Evolutionary conservation across 1,140 invertebrate species (phyloP).

Genomic region (Leptestheria dahalacensis): DNA sequence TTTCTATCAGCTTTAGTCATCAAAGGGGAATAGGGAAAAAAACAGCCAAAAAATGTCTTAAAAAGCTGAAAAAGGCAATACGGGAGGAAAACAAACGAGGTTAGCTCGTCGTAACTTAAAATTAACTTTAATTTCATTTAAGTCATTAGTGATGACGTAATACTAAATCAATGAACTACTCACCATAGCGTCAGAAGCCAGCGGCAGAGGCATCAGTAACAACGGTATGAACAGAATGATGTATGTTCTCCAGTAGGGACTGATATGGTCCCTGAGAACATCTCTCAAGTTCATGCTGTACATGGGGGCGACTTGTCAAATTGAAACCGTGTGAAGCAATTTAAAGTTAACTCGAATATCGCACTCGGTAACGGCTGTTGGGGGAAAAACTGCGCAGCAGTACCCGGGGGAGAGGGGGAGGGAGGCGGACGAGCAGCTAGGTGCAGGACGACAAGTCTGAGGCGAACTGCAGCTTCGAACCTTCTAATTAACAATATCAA

Average conservation of each 20-base stretch:
- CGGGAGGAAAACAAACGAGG: background rate
- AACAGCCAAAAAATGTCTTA: background rate
- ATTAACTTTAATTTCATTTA: background rate
- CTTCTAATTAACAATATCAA: no score
- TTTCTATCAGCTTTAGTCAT: no score
- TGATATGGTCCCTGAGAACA: conserved; percentile 5
- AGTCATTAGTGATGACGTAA: background rate
- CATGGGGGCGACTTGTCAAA: background rate
- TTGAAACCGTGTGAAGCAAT: background rate
- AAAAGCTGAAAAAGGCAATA: background rate
- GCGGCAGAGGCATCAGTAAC: conserved; percentile 4
- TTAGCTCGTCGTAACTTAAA: background rate
- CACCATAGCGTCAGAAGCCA: conserved; percentile 3
- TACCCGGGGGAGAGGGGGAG: no score
- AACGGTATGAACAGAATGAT: conserved; percentile 6
- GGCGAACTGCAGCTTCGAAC: no score
- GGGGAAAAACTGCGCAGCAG: no score
- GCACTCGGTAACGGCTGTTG: background rate
- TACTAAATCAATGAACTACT: background rate
- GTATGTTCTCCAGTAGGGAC: conserved; percentile 8
- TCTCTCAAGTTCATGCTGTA: background rate
- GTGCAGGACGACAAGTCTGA: no score
- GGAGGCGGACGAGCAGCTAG: no score
- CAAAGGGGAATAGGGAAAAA: background rate
- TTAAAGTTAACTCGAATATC: background rate